Evolutionary conservation across 2,797 vertebrate species (phyloP).

Genomic region (Sebastes goodei): DNA sequence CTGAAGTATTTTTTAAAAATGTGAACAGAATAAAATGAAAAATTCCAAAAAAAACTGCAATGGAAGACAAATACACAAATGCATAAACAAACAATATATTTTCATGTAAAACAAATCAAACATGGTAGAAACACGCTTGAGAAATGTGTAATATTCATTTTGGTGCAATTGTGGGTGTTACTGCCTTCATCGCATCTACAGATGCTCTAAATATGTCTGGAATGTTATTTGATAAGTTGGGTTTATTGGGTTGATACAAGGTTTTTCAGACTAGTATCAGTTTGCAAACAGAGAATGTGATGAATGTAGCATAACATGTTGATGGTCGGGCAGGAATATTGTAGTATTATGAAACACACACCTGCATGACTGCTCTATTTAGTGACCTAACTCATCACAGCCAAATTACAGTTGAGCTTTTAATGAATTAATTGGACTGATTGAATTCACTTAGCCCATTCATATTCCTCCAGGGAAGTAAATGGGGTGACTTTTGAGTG

Average conservation of each 20-base stretch:
- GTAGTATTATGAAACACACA: slow-evolving; percentile 5
- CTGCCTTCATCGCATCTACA: slow-evolving; percentile 32
- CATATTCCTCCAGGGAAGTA: neutral
- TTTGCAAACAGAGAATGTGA: slow-evolving; percentile 22
- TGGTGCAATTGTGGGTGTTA: slow-evolving; percentile 22
- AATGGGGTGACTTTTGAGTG: neutral
- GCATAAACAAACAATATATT: neutral
- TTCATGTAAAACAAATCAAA: slow-evolving; percentile 4
- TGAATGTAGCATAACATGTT: neutral
- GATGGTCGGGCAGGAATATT: neutral
- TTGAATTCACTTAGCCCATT: neutral
- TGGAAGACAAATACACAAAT: neutral
- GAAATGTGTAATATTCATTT: slow-evolving; percentile 42
- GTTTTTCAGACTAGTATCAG: slow-evolving; percentile 25
- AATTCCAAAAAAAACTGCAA: neutral
- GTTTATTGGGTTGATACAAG: slow-evolving; percentile 6
- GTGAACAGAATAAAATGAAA: neutral
- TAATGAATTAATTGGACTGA: neutral
- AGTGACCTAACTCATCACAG: neutral
- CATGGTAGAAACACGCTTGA: neutral
- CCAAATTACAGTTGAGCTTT: neutral
- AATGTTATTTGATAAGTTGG: slow-evolving; percentile 33
- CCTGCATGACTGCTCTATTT: neutral
- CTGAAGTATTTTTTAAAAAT: neutral
- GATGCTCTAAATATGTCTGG: slow-evolving; percentile 46